Conservation (phyloP, 2,888 invertebrate species). For the Periphyllus acericola region DNA sequence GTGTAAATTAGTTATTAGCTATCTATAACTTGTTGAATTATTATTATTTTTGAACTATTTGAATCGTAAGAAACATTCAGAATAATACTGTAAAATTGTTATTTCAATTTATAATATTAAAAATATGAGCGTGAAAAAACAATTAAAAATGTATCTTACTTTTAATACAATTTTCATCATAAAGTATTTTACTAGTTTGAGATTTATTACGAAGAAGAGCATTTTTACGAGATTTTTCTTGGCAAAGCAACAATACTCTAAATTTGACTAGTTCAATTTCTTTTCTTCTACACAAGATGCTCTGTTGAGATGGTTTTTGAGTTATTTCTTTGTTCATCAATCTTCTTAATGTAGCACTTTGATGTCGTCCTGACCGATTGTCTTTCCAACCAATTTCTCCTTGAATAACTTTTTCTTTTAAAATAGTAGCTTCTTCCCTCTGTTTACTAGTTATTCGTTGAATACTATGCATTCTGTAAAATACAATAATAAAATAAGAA, state of each 20-base stretch:
- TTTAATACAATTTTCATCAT: slow-evolving; percentile 77
- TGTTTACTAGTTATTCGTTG: slow-evolving; percentile 80
- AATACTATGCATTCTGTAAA: slow-evolving; percentile 71
- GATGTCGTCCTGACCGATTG: slow-evolving; percentile 62
- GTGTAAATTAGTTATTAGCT: too few relatives aligned
- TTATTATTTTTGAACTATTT: too few relatives aligned
- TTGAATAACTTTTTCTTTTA: slow-evolving; percentile 69
- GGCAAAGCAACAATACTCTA: slow-evolving; percentile 75
- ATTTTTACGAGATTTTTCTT: slow-evolving; percentile 76
- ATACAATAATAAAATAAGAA: not conserved
- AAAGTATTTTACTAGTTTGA: slow-evolving; percentile 73
- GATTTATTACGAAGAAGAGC: slow-evolving; percentile 74
- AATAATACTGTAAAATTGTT: too few relatives aligned
- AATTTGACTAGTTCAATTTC: slow-evolving; percentile 78
- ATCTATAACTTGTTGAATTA: too few relatives aligned
- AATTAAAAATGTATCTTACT: slow-evolving; percentile 67
- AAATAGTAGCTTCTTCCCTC: slow-evolving; percentile 71
- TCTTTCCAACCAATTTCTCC: slow-evolving; percentile 66
- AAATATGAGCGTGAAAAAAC: too few relatives aligned
- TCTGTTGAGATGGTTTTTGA: slow-evolving; percentile 67
- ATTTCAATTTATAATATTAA: too few relatives aligned
- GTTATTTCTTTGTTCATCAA: slow-evolving; percentile 61
- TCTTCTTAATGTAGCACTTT: slow-evolving; percentile 65
- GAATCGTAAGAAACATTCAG: too few relatives aligned
- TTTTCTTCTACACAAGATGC: slow-evolving; percentile 74